Conservation (phyloP, 2,113 vertebrate genomes). For the Seriola dumerili region DNA sequence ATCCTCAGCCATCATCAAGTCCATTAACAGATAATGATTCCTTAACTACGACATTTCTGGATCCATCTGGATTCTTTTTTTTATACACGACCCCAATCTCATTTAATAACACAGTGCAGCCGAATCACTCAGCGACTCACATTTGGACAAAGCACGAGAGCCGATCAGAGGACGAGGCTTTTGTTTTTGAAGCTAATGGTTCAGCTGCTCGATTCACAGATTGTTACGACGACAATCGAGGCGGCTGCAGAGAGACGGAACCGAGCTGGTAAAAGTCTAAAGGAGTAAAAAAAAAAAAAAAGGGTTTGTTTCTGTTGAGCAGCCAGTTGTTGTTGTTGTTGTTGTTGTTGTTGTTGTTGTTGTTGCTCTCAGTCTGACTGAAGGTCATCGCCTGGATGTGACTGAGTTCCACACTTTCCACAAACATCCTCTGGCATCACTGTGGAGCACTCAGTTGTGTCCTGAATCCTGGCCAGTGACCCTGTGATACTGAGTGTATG, state of each 20-base stretch:
- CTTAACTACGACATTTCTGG: conserved; percentile 42
- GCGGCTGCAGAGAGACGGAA: conserved; percentile 15
- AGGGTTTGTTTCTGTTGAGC: not conserved
- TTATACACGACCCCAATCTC: conserved; percentile 41
- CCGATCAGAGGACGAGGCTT: conserved; percentile 16
- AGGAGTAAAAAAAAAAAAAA: not conserved
- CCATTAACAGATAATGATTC: conserved; percentile 51
- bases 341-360: too few relatives aligned
- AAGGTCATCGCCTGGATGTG: conserved; percentile 42
- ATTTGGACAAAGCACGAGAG: conserved; percentile 24
- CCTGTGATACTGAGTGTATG: conserved; percentile 11
- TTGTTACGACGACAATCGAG: conserved; percentile 45
- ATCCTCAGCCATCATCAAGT: conserved; percentile 22
- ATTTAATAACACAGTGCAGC: conserved; percentile 38
- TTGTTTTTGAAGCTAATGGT: conserved; percentile 28
- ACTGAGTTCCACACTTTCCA: conserved; percentile 11
- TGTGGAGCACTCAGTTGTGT: conserved; percentile 4
- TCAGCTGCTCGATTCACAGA: conserved; percentile 35
- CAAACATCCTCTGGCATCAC: conserved; percentile 52
- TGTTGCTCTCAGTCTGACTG: conserved; percentile 5
- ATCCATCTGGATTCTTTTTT: conserved; percentile 53
- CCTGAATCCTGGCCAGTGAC: conserved; percentile 44
- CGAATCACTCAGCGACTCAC: conserved; percentile 35
- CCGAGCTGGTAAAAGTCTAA: conserved; percentile 13
- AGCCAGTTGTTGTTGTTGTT: not conserved